Percentiles rank a stretch among this genome's conserved stretches.
phyloP scores from a whole-genome alignment of 2,113 vertebrate species.

The Dicentrarchus labrax region DNA sequence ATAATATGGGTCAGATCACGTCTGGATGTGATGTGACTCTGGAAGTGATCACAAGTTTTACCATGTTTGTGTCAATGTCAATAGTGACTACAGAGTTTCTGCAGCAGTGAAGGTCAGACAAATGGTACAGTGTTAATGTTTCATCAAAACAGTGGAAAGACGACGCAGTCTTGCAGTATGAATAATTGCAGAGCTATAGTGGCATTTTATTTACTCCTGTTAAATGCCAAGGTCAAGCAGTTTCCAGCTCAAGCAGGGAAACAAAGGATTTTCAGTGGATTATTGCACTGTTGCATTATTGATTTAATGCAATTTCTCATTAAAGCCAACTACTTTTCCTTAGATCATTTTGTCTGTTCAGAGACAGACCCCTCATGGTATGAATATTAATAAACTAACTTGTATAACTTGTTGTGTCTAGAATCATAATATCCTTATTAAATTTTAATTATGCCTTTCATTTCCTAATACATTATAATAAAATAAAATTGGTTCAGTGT shows the following conservation, averaged over 20 bases:
- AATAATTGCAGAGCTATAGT: slow-evolving; percentile 46
- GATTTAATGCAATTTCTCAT: slow-evolving; percentile 47
- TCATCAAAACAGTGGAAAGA: slow-evolving; percentile 18
- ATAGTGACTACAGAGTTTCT: slow-evolving; percentile 2
- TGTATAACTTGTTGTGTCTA: slow-evolving; percentile 12
- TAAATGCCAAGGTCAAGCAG: slow-evolving; percentile 70
- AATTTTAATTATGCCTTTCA: slow-evolving; percentile 16
- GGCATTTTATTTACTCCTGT: slow-evolving; percentile 58
- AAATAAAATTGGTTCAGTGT: slow-evolving; percentile 31
- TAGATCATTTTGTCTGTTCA: slow-evolving; percentile 32
- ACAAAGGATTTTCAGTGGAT: slow-evolving; percentile 45
- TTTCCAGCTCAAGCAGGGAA: slow-evolving; percentile 39
- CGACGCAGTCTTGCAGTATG: slow-evolving; percentile 25
- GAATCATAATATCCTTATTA: slow-evolving; percentile 52
- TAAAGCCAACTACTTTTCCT: slow-evolving; percentile 37
- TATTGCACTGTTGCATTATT: slow-evolving; percentile 63
- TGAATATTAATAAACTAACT: slow-evolving; percentile 53
- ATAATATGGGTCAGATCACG: slow-evolving; percentile 12
- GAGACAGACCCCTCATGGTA: not conserved
- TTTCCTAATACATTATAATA: slow-evolving; percentile 41
- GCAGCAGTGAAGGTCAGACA: not conserved
- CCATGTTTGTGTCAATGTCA: slow-evolving; percentile 7
- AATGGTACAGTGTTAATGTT: slow-evolving; percentile 29
- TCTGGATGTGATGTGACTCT: slow-evolving; percentile 2
- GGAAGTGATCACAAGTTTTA: not conserved